Base-by-base conservation (phyloP, 2,888 invertebrate genomes). In the Eilema depressum region DNA sequence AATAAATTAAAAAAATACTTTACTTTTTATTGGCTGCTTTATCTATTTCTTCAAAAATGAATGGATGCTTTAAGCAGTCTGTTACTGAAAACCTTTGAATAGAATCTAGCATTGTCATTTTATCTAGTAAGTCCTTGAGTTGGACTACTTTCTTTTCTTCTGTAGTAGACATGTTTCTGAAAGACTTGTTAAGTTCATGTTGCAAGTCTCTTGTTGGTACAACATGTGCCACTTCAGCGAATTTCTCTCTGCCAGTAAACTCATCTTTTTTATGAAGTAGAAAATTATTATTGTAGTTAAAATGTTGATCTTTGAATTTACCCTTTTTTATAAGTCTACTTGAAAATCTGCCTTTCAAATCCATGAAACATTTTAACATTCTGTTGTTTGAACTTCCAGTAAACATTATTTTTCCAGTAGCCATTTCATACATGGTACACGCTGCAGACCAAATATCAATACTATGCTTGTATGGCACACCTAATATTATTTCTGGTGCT, bases 361-460 rank as follows among this genome's bases (percentile, higher is more conserved):
- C 99, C 99, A 99, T 99, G 92, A 99, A 98, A 93, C 97, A 98
- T 93, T 99, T 99, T 74, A 99, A 95, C 99, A 99, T 99, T 95
- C 98, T 98, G 92, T 99, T 99, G 94, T 99, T 99, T 8, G 99
- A 98, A 91, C 98, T 98, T 69, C 99, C 99, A 69, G 99, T 97
- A 90, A 99, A 99, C 95, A 99, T 96, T 80, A 99, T 99, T 94
- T 98, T 98, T 37, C 99, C 99, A 5, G 99, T 99, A 90, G 99
- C 99, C 85, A 99, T 91, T 95, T 99, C 99, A 92, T 98, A 99
- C 82, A 99, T 97, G 53, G 99, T 99, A 88, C 99, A 99, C n/a
- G 98, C 99, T 23, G 99, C 98, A 47, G 99, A 99, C 99, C 99
- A 99, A 96, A 99, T 97, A 92, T 99, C 99, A 83, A 99, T 98